Conservation (phyloP, 2,113 vertebrate species). For the Mormyrus iriodes region DNA sequence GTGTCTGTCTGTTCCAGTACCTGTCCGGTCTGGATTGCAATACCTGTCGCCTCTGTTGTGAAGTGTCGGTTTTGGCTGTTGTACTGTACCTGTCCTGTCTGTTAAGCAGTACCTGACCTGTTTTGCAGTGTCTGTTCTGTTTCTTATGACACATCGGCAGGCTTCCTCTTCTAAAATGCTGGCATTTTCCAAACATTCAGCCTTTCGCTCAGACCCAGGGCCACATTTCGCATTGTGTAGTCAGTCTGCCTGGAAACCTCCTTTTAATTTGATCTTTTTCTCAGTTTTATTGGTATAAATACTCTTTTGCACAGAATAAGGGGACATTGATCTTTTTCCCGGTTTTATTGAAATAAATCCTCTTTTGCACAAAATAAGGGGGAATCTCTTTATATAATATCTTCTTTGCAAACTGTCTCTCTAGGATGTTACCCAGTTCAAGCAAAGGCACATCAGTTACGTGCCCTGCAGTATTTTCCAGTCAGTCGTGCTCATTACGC, state of each 20-base stretch:
- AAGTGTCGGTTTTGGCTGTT: not conserved
- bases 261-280: not conserved
- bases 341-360: not conserved
- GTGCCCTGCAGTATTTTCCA: not conserved
- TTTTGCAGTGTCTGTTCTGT: not conserved
- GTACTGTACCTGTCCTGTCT: not conserved
- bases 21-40: not conserved
- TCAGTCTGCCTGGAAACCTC: not conserved
- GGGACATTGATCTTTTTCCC: not conserved
- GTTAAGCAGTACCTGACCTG: not conserved
- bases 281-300: not conserved
- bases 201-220: not conserved
- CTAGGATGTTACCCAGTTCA: not conserved
- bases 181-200: not conserved
- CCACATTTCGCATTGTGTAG: not conserved
- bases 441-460: not conserved
- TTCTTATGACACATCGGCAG: not conserved
- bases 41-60: not conserved
- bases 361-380: not conserved
- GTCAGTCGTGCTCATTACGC: not conserved
- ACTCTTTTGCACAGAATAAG: not conserved
- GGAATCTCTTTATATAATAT: not conserved
- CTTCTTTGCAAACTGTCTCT: not conserved
- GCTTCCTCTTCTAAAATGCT: not conserved
- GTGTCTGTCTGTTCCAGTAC: not conserved